Evolutionary conservation across 2,797 vertebrate genomes (phyloP).

Genomic region (Hapalemur alaotrensis): DNA sequence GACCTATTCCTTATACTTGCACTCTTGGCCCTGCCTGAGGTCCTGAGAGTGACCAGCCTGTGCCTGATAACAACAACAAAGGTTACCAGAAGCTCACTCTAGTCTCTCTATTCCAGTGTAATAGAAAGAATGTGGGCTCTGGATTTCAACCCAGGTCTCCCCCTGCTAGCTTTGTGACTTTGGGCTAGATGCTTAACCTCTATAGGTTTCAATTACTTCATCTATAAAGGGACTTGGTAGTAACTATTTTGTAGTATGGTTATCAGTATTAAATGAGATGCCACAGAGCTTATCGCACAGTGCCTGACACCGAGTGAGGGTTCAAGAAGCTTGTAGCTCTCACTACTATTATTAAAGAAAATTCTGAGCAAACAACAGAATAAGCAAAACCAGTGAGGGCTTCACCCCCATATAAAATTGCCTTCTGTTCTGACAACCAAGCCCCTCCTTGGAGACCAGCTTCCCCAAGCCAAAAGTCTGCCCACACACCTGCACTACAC

Average conservation of each 20-base stretch:
- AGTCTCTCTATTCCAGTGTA: background rate
- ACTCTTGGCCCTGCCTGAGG: background rate
- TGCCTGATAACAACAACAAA: background rate
- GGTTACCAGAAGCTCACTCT: constrained; percentile 3
- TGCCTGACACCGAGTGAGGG: background rate
- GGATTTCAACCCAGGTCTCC: background rate
- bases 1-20: background rate
- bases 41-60: background rate
- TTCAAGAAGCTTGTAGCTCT: constrained; percentile 14
- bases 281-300: background rate
- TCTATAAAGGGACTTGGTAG: constrained; percentile 19
- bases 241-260: constrained; percentile 25
- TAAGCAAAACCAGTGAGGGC: constrained; percentile 11
- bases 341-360: constrained; percentile 22
- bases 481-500: background rate
- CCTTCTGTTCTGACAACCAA: constrained; percentile 40
- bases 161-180: background rate
- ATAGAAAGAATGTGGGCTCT: background rate
- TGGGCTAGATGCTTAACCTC: background rate
- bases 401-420: background rate
- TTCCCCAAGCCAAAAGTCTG: background rate
- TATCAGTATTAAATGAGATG: constrained; percentile 35
- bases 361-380: background rate
- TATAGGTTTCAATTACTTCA: constrained; percentile 12
- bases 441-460: background rate